phyloP scores from a whole-genome alignment of 2,797 vertebrate species.

The Pteronotus mesoamericanus region DNA sequence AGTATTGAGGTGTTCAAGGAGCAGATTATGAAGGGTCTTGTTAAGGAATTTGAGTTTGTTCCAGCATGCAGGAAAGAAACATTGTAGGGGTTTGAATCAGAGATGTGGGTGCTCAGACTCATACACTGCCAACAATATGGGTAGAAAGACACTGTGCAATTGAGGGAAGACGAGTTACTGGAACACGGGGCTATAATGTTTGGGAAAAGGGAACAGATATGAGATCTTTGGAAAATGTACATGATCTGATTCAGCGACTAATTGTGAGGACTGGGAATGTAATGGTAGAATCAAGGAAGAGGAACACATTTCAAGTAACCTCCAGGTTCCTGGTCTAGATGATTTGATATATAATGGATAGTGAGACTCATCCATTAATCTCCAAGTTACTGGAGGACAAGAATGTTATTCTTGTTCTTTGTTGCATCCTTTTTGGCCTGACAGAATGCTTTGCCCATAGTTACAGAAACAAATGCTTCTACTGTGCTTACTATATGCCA shows the following conservation, averaged over 20 bases:
- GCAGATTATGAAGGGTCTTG: neutral
- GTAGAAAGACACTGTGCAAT: neutral
- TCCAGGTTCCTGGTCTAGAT: neutral
- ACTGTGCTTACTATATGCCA: neutral
- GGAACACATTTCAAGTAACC: neutral
- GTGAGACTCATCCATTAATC: neutral
- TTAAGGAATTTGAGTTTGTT: neutral
- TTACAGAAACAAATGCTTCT: neutral
- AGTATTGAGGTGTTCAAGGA: neutral
- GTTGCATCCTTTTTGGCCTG: neutral
- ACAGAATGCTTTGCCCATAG: neutral
- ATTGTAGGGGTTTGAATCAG: neutral
- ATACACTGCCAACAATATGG: neutral
- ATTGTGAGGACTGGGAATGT: neutral
- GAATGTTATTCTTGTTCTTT: neutral
- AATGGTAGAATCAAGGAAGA: neutral
- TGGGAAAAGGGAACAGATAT: neutral
- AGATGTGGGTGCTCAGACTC: neutral
- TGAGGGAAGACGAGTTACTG: neutral
- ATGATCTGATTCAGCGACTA: neutral
- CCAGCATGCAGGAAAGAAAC: neutral
- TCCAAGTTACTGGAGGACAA: neutral
- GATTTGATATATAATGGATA: neutral
- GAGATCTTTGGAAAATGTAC: neutral
- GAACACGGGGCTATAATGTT: neutral